Evolutionary conservation across 2,888 invertebrate species (phyloP).

Genomic region (Portevinia maculata): DNA sequence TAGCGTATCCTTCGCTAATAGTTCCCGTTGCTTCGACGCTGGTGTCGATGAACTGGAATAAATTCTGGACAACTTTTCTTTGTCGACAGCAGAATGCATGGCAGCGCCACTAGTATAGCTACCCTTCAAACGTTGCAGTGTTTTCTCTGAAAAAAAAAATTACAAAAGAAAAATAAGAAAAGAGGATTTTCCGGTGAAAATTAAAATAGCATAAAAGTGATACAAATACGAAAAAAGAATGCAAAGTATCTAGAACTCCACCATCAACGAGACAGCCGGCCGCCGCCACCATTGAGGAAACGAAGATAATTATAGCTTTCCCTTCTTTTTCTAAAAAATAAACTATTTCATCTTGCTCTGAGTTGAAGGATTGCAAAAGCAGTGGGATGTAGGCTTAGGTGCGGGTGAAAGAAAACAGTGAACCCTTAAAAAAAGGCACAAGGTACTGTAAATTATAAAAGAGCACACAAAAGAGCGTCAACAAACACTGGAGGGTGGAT

Average conservation of each 20-base stretch:
- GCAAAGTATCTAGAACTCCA: constrained; percentile 27
- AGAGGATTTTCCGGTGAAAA: constrained; percentile 71
- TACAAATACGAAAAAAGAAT: constrained; percentile 51
- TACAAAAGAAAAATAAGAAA: constrained; percentile 52
- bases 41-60: constrained; percentile 43
- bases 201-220: constrained; percentile 72
- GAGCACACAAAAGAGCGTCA: constrained; percentile 66
- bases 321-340: constrained; percentile 31
- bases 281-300: constrained; percentile 53
- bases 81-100: constrained; percentile 56
- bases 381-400: background rate
- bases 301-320: constrained; percentile 67
- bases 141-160: constrained; percentile 46
- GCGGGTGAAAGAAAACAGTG: constrained; percentile 1
- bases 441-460: constrained; percentile 67
- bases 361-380: constrained; percentile 49
- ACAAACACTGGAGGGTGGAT: constrained; percentile 64
- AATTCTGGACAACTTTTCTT: constrained; percentile 57
- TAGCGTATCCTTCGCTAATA: constrained; percentile 60
- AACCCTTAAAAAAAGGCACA: constrained; percentile 62
- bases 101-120: constrained; percentile 35
- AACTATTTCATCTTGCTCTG: constrained; percentile 54
- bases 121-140: constrained; percentile 61
- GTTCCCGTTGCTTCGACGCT: constrained; percentile 54
- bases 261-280: too few relatives aligned